Evolutionary conservation across 2,113 vertebrate genomes (phyloP).

Genomic region (Calonectris borealis): DNA sequence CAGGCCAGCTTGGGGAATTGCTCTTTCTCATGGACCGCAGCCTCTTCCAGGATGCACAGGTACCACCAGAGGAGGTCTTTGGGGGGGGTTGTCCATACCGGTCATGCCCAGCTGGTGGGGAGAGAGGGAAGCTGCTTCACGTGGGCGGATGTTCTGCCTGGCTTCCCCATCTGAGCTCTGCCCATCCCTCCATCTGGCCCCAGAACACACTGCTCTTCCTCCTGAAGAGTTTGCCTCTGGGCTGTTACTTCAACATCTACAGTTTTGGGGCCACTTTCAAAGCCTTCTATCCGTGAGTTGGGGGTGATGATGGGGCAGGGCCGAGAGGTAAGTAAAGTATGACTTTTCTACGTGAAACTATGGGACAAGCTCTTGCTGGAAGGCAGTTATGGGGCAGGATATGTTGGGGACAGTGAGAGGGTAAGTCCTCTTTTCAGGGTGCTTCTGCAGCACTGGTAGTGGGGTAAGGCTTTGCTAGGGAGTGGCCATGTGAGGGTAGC

Average conservation of each 20-base stretch:
- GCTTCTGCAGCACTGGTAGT: no score
- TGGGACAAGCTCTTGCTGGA: no score
- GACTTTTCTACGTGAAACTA: no score
- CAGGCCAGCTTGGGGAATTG: constrained; percentile 75
- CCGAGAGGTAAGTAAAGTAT: not conserved
- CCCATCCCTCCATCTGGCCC: not conserved
- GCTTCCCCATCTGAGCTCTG: not conserved
- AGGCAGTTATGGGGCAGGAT: no score
- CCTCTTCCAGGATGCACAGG: constrained; percentile 80
- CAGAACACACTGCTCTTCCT: constrained; percentile 82
- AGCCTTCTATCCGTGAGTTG: constrained; percentile 71
- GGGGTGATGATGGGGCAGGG: not conserved
- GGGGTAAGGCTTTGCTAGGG: no score
- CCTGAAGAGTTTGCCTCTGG: constrained; percentile 85
- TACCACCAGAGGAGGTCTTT: not conserved
- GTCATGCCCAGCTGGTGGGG: not conserved
- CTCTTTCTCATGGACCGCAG: constrained; percentile 81
- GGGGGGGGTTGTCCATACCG: not conserved
- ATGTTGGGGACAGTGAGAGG: no score
- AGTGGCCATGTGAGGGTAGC: no score
- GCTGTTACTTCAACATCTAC: constrained; percentile 87
- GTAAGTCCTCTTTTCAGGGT: no score
- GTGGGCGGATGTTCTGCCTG: not conserved
- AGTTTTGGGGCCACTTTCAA: constrained; percentile 79
- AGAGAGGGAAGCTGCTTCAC: not conserved